Conservation (phyloP, 2,113 vertebrate species). For the Spea multiplicata region DNA sequence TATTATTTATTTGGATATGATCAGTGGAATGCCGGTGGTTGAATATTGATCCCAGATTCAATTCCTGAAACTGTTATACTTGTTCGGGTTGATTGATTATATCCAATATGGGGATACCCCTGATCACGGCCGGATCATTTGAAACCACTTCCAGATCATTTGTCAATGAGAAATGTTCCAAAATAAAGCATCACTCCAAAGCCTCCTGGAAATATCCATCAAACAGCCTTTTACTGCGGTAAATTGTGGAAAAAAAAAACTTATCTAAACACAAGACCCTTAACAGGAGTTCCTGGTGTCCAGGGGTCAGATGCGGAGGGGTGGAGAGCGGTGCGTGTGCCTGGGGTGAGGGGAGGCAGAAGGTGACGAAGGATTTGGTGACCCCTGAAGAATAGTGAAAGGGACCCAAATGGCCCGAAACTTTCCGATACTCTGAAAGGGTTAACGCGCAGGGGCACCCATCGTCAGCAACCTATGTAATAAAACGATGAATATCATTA, state of each 20-base stretch:
- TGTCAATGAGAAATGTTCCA: conserved; percentile 39
- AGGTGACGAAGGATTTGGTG: conserved; percentile 13
- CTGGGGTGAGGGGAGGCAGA: conserved; percentile 22
- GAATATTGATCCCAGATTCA: conserved; percentile 25
- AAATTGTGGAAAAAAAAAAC: conserved; percentile 26
- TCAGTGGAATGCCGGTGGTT: not conserved
- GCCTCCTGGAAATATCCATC: conserved; percentile 24
- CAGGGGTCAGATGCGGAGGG: conserved; percentile 25
- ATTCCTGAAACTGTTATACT: not conserved
- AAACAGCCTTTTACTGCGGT: conserved; percentile 10
- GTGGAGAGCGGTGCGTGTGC: conserved; percentile 21
- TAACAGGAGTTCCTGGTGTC: conserved; percentile 24
- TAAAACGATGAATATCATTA: no score
- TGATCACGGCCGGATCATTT: not conserved
- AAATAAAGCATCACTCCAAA: conserved; percentile 26
- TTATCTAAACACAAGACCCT: conserved; percentile 35
- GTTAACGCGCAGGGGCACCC: no score
- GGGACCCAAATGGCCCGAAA: not conserved
- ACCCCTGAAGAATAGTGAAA: not conserved
- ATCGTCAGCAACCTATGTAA: no score
- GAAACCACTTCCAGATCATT: conserved; percentile 41
- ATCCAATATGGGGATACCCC: not conserved
- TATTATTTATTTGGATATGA: no score
- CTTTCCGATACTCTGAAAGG: no score
- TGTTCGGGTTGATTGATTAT: no score